These are phyloP conservation scores for Bedellia somnulentella DNA, from an alignment of 2,888 invertebrate species.

Conservation along the genomic window DNA sequence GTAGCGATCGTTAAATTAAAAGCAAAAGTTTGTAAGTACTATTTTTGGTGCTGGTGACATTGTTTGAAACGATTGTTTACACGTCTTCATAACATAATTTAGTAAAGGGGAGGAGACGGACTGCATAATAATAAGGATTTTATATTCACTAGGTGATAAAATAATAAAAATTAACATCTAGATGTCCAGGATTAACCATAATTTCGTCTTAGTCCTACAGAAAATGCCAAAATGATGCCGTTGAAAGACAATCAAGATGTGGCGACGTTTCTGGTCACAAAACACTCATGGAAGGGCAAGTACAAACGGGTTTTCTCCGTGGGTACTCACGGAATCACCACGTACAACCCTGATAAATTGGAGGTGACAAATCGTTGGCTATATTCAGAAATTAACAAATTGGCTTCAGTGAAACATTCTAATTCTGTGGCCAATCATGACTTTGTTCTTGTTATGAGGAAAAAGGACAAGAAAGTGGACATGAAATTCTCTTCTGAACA, in stretches of 20 bases:
- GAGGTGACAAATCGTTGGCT: slow-evolving; percentile 88
- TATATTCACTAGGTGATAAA: no score
- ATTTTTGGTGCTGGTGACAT: slow-evolving; percentile 12
- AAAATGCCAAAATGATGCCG: slow-evolving; percentile 73
- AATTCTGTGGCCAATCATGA: slow-evolving; percentile 64
- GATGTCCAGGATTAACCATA: neutral
- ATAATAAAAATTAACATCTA: no score
- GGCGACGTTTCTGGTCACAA: slow-evolving; percentile 94
- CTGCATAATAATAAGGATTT: neutral
- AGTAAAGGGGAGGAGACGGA: slow-evolving; percentile 48
- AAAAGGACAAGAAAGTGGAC: slow-evolving; percentile 86
- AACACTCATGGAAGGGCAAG: slow-evolving; percentile 97
- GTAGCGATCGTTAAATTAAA: slow-evolving; percentile 20
- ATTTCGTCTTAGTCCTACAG: slow-evolving; percentile 15
- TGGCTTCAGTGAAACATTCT: slow-evolving; percentile 63
- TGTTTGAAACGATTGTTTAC: slow-evolving; percentile 35
- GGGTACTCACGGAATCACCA: slow-evolving; percentile 93
- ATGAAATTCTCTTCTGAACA: slow-evolving; percentile 98
- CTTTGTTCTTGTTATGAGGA: slow-evolving; percentile 82
- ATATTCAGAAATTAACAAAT: slow-evolving; percentile 77
- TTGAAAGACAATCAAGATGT: slow-evolving; percentile 94
- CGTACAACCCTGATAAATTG: slow-evolving; percentile 79
- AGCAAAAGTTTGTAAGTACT: slow-evolving; percentile 31
- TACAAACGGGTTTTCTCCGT: slow-evolving; percentile 97
- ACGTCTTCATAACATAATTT: slow-evolving; percentile 42